Percentiles rank a stretch among this genome's conserved stretches.
phyloP scores from a whole-genome alignment of 2,797 vertebrate species.

The Anguilla anguilla region DNA sequence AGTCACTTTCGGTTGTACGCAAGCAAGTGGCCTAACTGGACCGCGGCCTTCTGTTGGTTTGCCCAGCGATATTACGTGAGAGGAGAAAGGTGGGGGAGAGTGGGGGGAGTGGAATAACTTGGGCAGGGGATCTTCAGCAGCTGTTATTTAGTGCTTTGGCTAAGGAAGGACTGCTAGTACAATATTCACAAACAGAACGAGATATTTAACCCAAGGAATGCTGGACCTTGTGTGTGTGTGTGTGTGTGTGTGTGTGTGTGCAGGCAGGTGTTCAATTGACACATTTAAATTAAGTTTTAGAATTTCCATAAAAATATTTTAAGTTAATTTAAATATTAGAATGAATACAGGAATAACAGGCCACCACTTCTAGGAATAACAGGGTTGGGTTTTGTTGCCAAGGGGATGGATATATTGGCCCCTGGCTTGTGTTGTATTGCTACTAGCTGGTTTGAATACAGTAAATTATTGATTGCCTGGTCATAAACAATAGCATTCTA shows the following conservation, averaged over 20 bases:
- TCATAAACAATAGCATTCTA: no score
- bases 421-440: no score
- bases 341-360: background rate
- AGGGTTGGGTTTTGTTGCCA: background rate
- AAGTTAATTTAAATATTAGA: background rate
- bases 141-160: slow-evolving; percentile 47
- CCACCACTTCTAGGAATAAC: background rate
- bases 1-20: slow-evolving; percentile 26
- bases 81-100: slow-evolving; percentile 29
- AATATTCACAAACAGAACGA: slow-evolving; percentile 28
- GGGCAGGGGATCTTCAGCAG: slow-evolving; percentile 49
- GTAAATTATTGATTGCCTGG: no score
- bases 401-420: background rate
- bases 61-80: slow-evolving; percentile 38
- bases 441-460: no score
- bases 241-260: background rate
- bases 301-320: background rate
- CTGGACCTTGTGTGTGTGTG: background rate
- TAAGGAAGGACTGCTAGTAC: slow-evolving; percentile 45
- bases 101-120: slow-evolving; percentile 41
- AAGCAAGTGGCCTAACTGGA: slow-evolving; percentile 45
- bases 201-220: background rate
- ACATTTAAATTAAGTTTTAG: background rate
- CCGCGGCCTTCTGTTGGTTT: slow-evolving; percentile 45
- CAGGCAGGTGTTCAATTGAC: background rate